Percentiles rank a stretch among this genome's conserved stretches.
phyloP scores from a whole-genome alignment of 2,113 vertebrate species.

The Phrynocephalus versicolor region DNA sequence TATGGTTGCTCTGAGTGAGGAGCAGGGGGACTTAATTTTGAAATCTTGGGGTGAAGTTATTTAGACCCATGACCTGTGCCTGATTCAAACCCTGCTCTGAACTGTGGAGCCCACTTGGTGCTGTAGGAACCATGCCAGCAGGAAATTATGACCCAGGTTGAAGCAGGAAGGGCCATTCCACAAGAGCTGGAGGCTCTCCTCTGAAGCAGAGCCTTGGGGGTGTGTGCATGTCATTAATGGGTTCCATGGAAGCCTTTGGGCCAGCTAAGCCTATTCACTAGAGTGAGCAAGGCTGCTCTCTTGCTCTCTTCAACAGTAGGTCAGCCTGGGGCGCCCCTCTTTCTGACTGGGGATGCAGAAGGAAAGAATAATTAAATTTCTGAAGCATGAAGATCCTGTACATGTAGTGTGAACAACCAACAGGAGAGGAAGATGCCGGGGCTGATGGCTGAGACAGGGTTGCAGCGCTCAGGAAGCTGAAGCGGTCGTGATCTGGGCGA shows the following conservation, averaged over 20 bases:
- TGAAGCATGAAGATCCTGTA: conserved; percentile 1
- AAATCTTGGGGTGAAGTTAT: too few relatives aligned
- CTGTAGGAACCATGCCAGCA: background rate
- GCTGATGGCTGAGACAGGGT: background rate
- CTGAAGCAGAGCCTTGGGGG: background rate
- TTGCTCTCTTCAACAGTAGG: background rate
- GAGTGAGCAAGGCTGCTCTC: background rate
- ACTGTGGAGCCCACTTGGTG: background rate
- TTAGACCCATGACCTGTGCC: too few relatives aligned
- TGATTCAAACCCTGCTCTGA: background rate
- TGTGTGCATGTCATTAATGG: background rate
- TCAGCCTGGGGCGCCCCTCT: background rate
- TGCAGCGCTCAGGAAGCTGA: background rate
- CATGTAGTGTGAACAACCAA: background rate
- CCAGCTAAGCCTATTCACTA: background rate
- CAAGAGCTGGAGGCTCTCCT: background rate
- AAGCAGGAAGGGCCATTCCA: background rate
- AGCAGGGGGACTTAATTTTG: too few relatives aligned
- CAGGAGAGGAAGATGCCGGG: background rate
- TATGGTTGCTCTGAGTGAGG: background rate
- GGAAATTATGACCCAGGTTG: background rate
- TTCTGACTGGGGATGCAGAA: background rate
- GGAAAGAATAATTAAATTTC: background rate
- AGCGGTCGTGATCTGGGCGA: too few relatives aligned
- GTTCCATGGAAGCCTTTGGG: background rate